Evolutionary conservation across 2,797 vertebrate species (phyloP).

Genomic region (Hypotaenidia okinawae): DNA sequence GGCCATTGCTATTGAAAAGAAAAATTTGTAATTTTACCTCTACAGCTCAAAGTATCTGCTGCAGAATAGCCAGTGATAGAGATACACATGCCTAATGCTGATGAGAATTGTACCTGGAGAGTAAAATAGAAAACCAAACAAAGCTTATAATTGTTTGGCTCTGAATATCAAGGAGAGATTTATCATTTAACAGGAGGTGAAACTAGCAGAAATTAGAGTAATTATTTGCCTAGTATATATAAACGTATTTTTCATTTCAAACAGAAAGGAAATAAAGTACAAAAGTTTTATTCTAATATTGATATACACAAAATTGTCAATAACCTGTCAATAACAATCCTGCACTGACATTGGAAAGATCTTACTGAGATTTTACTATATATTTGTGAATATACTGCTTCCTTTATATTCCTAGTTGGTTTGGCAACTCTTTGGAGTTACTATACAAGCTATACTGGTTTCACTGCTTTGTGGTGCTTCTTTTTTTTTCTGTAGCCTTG

Average conservation of each 20-base stretch:
- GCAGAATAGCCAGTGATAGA: background rate
- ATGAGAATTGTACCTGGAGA: background rate
- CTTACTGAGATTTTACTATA: rapidly evolving
- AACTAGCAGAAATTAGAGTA: background rate
- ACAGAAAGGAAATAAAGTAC: background rate
- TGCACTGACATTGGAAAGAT: background rate
- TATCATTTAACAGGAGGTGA: background rate
- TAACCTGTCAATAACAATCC: background rate
- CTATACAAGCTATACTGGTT: background rate
- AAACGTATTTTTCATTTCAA: background rate
- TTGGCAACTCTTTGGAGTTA: background rate
- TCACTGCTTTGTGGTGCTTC: background rate
- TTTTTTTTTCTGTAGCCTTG: background rate
- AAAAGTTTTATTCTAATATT: background rate
- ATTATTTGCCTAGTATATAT: background rate
- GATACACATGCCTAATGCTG: background rate
- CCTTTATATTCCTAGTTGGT: background rate
- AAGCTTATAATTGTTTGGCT: background rate
- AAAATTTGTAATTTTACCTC: constrained; percentile 74
- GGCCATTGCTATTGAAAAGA: constrained; percentile 73
- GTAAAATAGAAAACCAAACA: background rate
- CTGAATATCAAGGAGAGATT: background rate
- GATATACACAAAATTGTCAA: background rate
- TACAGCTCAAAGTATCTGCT: background rate
- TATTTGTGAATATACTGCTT: background rate